Conservation (phyloP, 2,797 vertebrate species). For the Pteropus rufus region DNA sequence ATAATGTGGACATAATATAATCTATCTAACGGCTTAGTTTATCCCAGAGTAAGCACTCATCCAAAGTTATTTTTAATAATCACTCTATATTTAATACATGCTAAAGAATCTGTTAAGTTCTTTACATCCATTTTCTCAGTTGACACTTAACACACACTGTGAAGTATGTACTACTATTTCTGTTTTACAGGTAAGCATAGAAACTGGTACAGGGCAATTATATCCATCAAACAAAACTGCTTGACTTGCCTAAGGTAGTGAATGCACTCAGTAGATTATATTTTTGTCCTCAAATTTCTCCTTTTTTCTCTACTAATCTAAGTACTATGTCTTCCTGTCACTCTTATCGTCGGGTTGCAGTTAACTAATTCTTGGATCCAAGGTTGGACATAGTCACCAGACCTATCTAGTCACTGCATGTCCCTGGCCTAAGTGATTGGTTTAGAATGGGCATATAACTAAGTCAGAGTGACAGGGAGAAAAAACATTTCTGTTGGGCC, state of each 20-base stretch:
- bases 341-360: background rate
- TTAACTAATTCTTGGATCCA: background rate
- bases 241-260: background rate
- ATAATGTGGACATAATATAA: background rate
- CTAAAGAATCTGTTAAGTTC: background rate
- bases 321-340: background rate
- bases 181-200: background rate
- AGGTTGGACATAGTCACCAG: background rate
- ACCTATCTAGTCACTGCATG: background rate
- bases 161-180: background rate
- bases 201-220: background rate
- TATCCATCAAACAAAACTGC: background rate
- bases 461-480: background rate
- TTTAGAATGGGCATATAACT: background rate
- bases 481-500: background rate
- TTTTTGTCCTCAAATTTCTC: background rate
- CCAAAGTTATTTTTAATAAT: background rate
- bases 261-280: background rate
- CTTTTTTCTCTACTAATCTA: background rate
- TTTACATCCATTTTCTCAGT: background rate
- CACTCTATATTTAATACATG: background rate
- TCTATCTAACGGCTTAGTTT: background rate
- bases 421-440: background rate
- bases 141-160: background rate
- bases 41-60: background rate